Conservation (phyloP, 2,888 invertebrate species). For the Temnothorax ravouxi region DNA sequence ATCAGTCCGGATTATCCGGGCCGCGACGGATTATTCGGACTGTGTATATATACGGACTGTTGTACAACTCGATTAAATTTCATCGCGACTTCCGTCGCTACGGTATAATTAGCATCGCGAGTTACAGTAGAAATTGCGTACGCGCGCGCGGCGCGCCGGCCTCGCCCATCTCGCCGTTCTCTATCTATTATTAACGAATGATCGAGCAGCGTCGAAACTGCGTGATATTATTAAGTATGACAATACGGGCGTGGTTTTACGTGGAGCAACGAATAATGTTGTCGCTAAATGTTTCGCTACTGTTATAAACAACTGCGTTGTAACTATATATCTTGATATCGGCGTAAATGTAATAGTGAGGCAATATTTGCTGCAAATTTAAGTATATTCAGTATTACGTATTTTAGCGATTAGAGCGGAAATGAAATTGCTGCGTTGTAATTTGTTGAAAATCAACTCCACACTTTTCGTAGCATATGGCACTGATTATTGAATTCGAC, state of each 20-base stretch:
- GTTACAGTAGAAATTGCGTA: constrained; percentile 36
- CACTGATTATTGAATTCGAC: not conserved
- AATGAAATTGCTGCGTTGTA: not conserved
- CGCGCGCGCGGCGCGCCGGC: not conserved
- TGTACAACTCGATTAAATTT: constrained; percentile 40
- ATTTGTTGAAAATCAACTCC: constrained; percentile 13
- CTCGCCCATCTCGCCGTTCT: constrained; percentile 37
- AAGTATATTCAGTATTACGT: not conserved
- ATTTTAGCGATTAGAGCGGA: not conserved
- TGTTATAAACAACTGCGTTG: too few relatives aligned
- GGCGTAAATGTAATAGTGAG: not conserved
- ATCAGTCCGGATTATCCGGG: constrained; percentile 23
- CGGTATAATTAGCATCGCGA: constrained; percentile 34
- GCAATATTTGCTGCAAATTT: not conserved
- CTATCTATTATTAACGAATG: constrained; percentile 49
- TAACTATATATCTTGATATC: not conserved
- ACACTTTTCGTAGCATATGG: not conserved
- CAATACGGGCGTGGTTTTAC: constrained; percentile 48
- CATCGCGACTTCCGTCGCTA: constrained; percentile 20
- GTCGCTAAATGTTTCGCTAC: not conserved
- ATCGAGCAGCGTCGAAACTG: constrained; percentile 40
- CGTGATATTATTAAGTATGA: constrained; percentile 51
- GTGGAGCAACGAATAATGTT: not conserved
- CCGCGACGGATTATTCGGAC: constrained; percentile 28
- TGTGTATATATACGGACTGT: not conserved